Percentiles rank a stretch among this genome's conserved stretches.
Evolutionary conservation across 1,140 invertebrate genomes (phyloP).

Genomic region (Steinernema feltiae): DNA sequence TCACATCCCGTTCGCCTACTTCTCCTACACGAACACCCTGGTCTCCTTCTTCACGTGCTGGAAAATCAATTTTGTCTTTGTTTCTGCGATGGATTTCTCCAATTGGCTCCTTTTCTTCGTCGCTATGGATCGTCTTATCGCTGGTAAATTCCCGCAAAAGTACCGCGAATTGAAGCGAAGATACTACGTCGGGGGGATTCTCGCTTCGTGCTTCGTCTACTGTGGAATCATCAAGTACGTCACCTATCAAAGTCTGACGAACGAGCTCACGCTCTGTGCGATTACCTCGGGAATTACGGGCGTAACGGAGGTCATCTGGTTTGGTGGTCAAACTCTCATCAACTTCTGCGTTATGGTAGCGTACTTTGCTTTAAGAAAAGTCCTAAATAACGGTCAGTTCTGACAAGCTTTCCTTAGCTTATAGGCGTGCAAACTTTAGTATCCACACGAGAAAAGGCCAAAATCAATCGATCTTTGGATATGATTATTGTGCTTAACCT

Average conservation of each 20-base stretch:
- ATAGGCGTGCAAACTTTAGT: neutral
- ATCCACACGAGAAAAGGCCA: neutral
- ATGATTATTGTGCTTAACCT: neutral
- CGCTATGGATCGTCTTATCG: neutral
- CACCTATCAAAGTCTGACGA: neutral
- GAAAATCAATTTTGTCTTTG: neutral
- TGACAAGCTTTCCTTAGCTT: neutral
- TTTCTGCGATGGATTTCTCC: neutral
- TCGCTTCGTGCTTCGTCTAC: neutral
- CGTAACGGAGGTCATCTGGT: neutral
- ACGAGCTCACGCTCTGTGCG: too few species aligned
- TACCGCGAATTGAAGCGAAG: neutral
- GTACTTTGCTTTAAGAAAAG: neutral
- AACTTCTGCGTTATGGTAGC: neutral
- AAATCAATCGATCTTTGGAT: too few species aligned
- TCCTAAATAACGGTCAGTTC: neutral
- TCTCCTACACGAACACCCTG: neutral
- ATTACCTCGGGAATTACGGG: neutral
- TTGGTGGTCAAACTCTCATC: neutral
- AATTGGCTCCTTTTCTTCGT: neutral
- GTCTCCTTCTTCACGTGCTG: neutral
- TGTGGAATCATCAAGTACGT: neutral
- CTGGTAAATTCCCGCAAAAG: neutral
- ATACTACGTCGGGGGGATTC: neutral
- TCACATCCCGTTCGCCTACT: neutral